Evolutionary conservation across 2,797 vertebrate genomes (phyloP).

Genomic region (Chanos chanos): DNA sequence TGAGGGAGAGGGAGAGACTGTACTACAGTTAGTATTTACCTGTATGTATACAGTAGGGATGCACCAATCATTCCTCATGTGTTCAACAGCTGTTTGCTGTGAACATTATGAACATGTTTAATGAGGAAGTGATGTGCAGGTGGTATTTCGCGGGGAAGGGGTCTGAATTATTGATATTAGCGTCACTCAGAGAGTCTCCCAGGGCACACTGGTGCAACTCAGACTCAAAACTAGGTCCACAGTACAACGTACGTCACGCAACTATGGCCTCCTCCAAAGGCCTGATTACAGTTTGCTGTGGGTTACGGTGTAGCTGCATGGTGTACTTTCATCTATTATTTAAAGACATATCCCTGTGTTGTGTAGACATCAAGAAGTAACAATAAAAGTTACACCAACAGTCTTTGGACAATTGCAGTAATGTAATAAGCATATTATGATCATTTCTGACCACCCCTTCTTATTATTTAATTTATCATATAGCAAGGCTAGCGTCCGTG

Average conservation of each 20-base stretch:
- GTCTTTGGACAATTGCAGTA: too few species aligned
- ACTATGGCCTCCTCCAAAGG: not conserved
- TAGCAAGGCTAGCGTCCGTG: too few species aligned
- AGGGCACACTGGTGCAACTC: not conserved
- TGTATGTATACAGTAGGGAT: too few species aligned
- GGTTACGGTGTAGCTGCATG: not conserved
- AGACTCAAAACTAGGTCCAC: not conserved
- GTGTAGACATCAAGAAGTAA: too few species aligned
- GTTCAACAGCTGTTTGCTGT: not conserved
- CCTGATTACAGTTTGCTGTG: not conserved
- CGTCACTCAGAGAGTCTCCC: not conserved
- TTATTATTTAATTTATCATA: too few species aligned
- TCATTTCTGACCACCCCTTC: too few species aligned
- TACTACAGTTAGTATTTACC: too few species aligned
- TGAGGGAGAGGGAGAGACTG: too few species aligned
- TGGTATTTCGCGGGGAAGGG: not conserved
- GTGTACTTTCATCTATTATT: too few species aligned
- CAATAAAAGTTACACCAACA: too few species aligned
- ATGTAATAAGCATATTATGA: too few species aligned
- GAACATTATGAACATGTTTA: not conserved
- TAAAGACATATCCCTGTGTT: too few species aligned
- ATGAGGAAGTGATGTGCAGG: not conserved
- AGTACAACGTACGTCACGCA: not conserved
- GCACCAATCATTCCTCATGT: not conserved
- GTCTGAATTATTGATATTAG: conserved; percentile 25